Evolutionary conservation across 2,113 vertebrate species (phyloP).

Genomic region (Anguilla japonica): DNA sequence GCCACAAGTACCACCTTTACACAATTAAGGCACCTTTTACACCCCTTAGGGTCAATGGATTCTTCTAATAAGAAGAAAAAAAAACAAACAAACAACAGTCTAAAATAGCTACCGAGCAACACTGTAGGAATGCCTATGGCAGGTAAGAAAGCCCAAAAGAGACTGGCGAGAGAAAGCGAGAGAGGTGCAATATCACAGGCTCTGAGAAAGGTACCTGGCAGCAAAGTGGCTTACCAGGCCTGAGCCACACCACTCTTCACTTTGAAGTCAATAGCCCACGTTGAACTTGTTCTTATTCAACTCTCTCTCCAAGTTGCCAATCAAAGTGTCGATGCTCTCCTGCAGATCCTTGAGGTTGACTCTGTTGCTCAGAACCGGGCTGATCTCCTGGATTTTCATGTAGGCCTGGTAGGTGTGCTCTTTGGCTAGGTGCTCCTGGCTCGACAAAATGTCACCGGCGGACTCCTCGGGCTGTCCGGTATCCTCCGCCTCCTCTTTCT

Average conservation of each 20-base stretch:
- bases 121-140: slow-evolving; percentile 43
- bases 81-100: slow-evolving; percentile 52
- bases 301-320: slow-evolving; percentile 94
- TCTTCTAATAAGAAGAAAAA: slow-evolving; percentile 79
- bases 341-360: slow-evolving; percentile 94
- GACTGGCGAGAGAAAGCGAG: neutral
- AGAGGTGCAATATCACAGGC: neutral
- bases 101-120: slow-evolving; percentile 37
- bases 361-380: slow-evolving; percentile 74
- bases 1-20: slow-evolving; percentile 66
- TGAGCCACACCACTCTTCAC: slow-evolving; percentile 2
- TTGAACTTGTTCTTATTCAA: slow-evolving; percentile 95
- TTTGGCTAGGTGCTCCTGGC: slow-evolving; percentile 48
- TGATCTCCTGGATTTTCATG: slow-evolving; percentile 84
- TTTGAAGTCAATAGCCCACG: slow-evolving; percentile 52
- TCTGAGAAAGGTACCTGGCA: neutral
- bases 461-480: slow-evolving; percentile 49
- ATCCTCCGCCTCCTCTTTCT: slow-evolving; percentile 48
- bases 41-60: slow-evolving; percentile 68
- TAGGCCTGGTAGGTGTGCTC: slow-evolving; percentile 81
- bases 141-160: slow-evolving; percentile 43
- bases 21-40: slow-evolving; percentile 74
- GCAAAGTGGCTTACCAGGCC: neutral
- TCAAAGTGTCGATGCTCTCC: slow-evolving; percentile 94
- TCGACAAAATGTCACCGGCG: slow-evolving; percentile 42